Conservation (phyloP, 2,113 vertebrate species). For the Tamias sibiricus region DNA sequence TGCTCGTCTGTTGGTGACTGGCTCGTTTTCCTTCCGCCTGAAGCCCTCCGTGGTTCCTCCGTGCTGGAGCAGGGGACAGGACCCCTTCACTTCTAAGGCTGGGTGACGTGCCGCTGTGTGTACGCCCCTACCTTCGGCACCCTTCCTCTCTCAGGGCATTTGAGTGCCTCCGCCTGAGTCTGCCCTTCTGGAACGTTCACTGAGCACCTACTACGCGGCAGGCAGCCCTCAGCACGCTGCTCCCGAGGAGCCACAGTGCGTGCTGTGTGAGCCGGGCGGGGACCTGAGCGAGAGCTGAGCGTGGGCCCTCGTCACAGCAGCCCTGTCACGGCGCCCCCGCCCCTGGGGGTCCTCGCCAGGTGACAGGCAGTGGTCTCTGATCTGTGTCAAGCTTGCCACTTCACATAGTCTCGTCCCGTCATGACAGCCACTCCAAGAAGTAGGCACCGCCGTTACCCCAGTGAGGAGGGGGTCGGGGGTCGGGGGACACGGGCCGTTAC, state of each 20-base stretch:
- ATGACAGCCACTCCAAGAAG: no score
- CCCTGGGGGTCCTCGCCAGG: accelerated
- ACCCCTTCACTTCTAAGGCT: neutral
- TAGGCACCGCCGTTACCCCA: no score
- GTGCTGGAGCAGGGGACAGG: accelerated
- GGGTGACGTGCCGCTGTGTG: neutral
- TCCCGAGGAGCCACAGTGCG: neutral
- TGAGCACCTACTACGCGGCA: neutral
- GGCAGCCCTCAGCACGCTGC: no score
- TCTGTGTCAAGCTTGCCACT: no score
- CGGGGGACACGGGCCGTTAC: no score
- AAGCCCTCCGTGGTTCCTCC: neutral
- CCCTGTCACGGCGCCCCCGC: no score
- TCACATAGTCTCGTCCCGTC: no score
- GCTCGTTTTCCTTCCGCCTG: neutral
- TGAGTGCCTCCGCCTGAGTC: neutral
- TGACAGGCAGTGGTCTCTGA: neutral
- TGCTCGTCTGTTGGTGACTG: neutral
- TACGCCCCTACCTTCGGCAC: neutral
- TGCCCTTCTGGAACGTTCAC: neutral
- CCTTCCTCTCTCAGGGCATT: neutral
- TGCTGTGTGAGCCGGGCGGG: accelerated
- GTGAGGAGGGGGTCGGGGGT: no score
- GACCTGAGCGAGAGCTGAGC: neutral
- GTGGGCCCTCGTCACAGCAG: accelerated